These are phyloP conservation scores for Carcharodon carcharias DNA, from an alignment of 2,797 vertebrate genomes.

Conservation along the genomic window DNA sequence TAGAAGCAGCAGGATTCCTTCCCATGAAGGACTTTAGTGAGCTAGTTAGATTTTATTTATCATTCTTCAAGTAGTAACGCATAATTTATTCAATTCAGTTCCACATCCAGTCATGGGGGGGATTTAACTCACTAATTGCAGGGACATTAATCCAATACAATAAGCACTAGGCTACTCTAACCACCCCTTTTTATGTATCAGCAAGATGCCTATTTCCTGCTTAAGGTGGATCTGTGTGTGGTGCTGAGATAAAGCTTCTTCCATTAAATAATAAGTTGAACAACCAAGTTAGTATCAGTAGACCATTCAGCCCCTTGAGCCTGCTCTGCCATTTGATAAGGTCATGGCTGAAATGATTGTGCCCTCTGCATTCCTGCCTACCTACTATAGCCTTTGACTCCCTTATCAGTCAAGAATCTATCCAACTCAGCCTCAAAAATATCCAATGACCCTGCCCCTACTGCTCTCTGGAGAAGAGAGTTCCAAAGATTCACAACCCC, in stretches of 20 bases:
- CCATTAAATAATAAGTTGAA: background rate
- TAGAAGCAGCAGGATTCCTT: background rate
- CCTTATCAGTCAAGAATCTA: no score
- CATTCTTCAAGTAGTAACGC: background rate
- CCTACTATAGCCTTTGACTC: no score
- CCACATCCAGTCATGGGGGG: background rate
- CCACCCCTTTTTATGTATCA: background rate
- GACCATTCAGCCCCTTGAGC: no score
- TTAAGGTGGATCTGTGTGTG: no score
- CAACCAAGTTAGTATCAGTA: no score
- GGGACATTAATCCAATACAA: background rate
- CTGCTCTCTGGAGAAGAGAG: no score
- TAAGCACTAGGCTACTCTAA: background rate
- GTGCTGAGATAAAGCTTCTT: background rate
- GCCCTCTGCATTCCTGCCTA: no score
- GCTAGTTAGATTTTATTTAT: background rate
- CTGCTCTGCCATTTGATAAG: no score
- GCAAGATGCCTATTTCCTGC: background rate
- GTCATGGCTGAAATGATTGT: no score
- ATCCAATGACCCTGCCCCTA: no score
- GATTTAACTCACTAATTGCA: background rate
- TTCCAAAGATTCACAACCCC: no score
- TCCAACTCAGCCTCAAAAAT: no score
- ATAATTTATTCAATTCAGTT: background rate
- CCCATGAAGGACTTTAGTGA: background rate